Evolutionary conservation across 2,113 vertebrate genomes (phyloP).

Genomic region (Cynoglossus semilaevis): DNA sequence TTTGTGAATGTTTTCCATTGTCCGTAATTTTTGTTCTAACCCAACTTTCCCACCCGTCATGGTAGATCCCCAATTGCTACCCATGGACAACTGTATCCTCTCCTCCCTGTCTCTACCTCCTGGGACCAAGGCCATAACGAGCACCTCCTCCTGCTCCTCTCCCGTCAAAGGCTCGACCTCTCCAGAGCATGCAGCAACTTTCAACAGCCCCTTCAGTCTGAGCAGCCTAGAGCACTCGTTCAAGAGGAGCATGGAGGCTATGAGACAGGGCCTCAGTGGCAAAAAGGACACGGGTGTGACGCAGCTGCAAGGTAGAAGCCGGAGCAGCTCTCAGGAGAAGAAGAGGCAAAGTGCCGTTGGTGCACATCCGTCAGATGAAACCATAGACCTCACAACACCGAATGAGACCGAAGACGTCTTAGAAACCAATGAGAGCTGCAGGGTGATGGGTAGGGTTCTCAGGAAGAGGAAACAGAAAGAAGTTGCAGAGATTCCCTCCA

Average conservation of each 20-base stretch:
- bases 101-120: conserved; percentile 67
- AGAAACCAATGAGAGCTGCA: conserved; percentile 38
- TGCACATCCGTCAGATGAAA: conserved; percentile 24
- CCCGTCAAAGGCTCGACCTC: conserved; percentile 25
- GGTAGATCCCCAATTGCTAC: conserved; percentile 62
- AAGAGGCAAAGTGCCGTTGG: conserved; percentile 16
- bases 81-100: conserved; percentile 74
- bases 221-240: conserved; percentile 27
- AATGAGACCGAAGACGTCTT: conserved; percentile 22
- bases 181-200: conserved; percentile 23
- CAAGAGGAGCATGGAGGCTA: conserved; percentile 18
- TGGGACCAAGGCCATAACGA: conserved; percentile 32
- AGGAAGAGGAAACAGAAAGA: conserved; percentile 68
- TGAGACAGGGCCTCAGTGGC: conserved; percentile 32
- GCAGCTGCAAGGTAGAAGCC: conserved; percentile 22
- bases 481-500: conserved; percentile 45
- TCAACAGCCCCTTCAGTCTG: neutral
- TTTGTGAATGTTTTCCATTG: too few relatives aligned
- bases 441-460: conserved; percentile 23
- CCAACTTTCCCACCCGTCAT: neutral
- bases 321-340: conserved; percentile 37
- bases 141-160: conserved; percentile 34
- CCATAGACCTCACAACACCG: conserved; percentile 54
- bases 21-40: neutral
- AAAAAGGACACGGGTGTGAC: conserved; percentile 8